Evolutionary conservation across 2,888 invertebrate species (phyloP), one percentile per base, ranked within the genome.

Genomic region (Caenorhabditis sinica): DNA sequence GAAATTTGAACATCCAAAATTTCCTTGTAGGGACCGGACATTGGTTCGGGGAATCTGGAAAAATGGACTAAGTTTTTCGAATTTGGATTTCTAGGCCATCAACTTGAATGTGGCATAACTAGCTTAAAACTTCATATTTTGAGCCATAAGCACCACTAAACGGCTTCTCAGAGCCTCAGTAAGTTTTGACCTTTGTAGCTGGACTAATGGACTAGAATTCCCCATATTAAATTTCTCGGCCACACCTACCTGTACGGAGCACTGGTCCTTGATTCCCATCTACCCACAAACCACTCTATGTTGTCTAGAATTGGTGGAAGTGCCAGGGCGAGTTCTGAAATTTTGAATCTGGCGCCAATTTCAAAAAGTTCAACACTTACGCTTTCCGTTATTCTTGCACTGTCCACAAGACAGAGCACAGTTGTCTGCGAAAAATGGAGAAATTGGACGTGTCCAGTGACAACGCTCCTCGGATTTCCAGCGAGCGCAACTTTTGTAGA

Each of bases 401-500:
- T 74, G 73, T 28, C 88, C 88, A 69, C 92, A 92, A 0, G 91
- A 88, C 1, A 87, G 65, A 13, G 91, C 89, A 68, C 92, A 92
- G 74, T 92, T 92, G 85, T 92, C 92, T 3, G 88, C 84, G 82
- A 91, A 92, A 74, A 91, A 92, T 15, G 91, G 86, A 6, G 90
- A 87, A 53, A 90, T 90, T 1, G 88, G 88, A 15, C 88, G 76
- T 0, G 90, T 87, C 91, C 90, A 91, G 66, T 84, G 86, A 53
- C 92, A 92, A 0, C 91, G 85, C n/a, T 89, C 86, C 74, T 92
- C 90, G 25, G 87, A 87, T 63, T 89, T 86, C 92, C 92, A 92
- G 5, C 88, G 77, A 3, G 83, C 85, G 82, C 92, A 92, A 71
- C 89, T 89, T 30, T 87, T 87, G 87, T 90, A 92, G 40, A 91